Evolutionary conservation across 2,113 vertebrate genomes (phyloP), one percentile per base, ranked within the genome.

Genomic region (Peromyscus leucopus): DNA sequence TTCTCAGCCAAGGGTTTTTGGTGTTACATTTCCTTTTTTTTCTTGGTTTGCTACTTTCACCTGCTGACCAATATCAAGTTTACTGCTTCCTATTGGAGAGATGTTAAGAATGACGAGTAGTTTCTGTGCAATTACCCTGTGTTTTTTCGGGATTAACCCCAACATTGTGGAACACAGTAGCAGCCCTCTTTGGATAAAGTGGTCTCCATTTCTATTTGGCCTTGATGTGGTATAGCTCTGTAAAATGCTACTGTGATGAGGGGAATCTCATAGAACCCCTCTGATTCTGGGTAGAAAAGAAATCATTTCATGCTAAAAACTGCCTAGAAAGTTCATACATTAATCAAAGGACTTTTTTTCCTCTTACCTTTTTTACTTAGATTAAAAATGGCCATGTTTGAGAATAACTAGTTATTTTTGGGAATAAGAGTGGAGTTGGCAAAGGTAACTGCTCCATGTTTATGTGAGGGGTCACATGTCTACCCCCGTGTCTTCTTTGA

Each of bases 291-390:
- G 16, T 12, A 12, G 48, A 91, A 65, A 78, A 82, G 16, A 92
- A 85, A 76, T n/a, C 36, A 8, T 42, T 95, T 71, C 89, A 24
- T 24, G 24, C 17, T 85, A 55, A 74, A 90, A 94, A 22, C 15
- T 57, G 39, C 63, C 78, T 12, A 0, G 13, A 71, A 86, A 36
- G 39, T 4, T 42, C 19, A 48, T 24, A 3, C 76, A 55, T 59
- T 69, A 69, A 57, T 59, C 39, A 55, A 83, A 89, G 2, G 6
- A 0, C 11, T 76, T 55, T 76, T 55, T 46, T 9, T 75, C 15
- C 7, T 63, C 24, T 92, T 88, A n/a, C 24, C 86, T 94, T 92
- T 78, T 7, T 57, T 92, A 89, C 61, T 74, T 39, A 22, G 16
- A 22, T 48, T 91, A 42, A 79, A 89, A 87, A 79, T 65, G 48